Base-by-base conservation (phyloP, 2,888 invertebrate genomes). In the Hanleya hanleyi region DNA sequence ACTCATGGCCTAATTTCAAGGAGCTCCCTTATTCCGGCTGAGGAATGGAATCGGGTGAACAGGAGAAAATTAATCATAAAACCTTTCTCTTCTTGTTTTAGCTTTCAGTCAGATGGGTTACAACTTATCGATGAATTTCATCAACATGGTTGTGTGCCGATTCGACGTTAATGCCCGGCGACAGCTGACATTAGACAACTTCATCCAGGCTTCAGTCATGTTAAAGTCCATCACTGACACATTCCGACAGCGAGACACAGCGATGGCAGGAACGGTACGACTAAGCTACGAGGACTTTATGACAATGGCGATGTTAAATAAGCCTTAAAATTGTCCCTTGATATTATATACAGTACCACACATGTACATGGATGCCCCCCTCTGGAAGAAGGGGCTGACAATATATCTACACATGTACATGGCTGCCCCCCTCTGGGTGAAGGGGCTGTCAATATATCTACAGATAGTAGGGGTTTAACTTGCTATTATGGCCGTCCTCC, bases 261-360 rank as follows among this genome's bases (percentile, higher is more conserved):
- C 95, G 81, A 93, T 94, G 91, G 94, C 94, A 84, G 98, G 97
- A 41, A 92, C 93, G 7, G 96, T 98, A 69, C 94, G 94, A 1
- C 94, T 97, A 86, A 94, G 92, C 35, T 98, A 97, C 88, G 98
- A 98, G 92, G 97, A 98, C 87, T 98, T 97, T 86, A 92, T 98
- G 64, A 93, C 93, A 76, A 93, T 97, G 82, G 96, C 96, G 38
- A 93, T 97, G 76, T 68, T 74, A 22, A 77, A 83, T 62, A 81
- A 75, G 62, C 64, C 64, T 37, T 64, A 64, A 37, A 22, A 15
- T 12, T 15, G 18, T 36, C 3, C 9, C 38, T 33, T 1, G 12
- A 64, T n/a, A n/a, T n/a, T n/a, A n/a, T n/a, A n/a, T n/a, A n/a
- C n/a, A n/a, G n/a, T n/a, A n/a, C n/a, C n/a, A n/a, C n/a, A n/a